Evolutionary conservation across 2,888 invertebrate species (phyloP).

Genomic region (Stenodema calcarata): DNA sequence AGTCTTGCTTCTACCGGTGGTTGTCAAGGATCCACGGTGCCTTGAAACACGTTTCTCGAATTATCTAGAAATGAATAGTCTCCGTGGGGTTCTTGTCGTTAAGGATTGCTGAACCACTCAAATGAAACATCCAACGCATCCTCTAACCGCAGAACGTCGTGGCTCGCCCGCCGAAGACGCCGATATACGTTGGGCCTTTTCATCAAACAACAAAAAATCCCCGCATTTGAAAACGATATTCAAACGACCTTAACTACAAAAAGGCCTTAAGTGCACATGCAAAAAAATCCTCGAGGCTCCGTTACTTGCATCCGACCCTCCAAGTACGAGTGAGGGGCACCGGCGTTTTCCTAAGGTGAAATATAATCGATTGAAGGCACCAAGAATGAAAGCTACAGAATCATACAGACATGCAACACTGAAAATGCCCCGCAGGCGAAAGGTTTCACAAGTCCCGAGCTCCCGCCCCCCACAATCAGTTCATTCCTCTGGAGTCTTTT

Average conservation of each 20-base stretch:
- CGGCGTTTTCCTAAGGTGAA: neutral
- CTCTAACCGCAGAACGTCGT: neutral
- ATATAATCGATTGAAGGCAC: constrained; percentile 12
- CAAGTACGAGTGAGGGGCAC: neutral
- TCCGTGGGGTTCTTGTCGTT: too few relatives aligned
- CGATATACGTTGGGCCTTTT: neutral
- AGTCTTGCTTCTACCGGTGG: too few relatives aligned
- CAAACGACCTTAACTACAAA: neutral
- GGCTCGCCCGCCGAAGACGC: neutral
- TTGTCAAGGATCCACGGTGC: too few relatives aligned
- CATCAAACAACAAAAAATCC: neutral
- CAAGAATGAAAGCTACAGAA: constrained; percentile 6
- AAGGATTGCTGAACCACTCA: too few relatives aligned
- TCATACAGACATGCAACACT: neutral
- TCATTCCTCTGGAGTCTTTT: neutral
- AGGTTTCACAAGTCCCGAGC: neutral
- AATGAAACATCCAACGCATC: neutral
- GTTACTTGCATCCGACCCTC: neutral
- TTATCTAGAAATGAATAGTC: too few relatives aligned
- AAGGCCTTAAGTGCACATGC: neutral
- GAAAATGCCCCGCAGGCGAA: constrained; percentile 15
- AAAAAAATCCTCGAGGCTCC: neutral
- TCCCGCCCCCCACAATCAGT: neutral
- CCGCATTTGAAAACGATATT: constrained; percentile 11
- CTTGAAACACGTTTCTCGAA: too few relatives aligned